phyloP scores from a whole-genome alignment of 2,113 vertebrate species.

The Elaphurus davidianus region DNA sequence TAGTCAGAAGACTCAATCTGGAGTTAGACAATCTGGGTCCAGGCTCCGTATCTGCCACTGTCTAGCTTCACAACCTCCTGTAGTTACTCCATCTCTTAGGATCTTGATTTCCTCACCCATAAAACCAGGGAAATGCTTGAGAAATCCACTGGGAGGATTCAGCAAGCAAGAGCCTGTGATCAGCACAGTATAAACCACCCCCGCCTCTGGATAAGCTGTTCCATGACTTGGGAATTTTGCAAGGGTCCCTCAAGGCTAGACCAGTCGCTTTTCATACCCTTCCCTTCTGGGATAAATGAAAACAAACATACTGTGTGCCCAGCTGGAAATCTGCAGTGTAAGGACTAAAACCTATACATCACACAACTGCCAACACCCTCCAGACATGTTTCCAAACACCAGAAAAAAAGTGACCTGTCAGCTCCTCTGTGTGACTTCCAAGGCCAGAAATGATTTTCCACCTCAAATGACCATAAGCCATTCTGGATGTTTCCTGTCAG shows the following conservation, averaged over 20 bases:
- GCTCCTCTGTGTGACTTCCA: not conserved
- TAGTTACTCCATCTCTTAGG: too few relatives aligned
- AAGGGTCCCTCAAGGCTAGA: not conserved
- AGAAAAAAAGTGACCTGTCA: accelerated
- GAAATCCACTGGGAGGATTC: not conserved
- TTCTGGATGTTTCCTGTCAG: not conserved
- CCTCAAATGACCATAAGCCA: accelerated
- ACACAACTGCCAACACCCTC: accelerated
- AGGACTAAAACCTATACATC: not conserved
- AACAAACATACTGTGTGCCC: not conserved
- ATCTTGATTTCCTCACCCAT: not conserved
- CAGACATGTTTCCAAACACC: accelerated
- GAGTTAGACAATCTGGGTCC: not conserved
- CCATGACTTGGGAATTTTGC: not conserved
- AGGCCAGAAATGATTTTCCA: not conserved
- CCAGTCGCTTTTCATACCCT: not conserved
- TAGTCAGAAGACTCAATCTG: accelerated
- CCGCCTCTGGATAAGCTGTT: accelerated
- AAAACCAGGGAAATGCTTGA: not conserved
- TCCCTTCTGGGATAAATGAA: not conserved
- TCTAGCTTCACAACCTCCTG: not conserved
- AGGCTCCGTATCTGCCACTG: accelerated
- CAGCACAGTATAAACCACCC: accelerated
- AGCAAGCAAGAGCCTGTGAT: not conserved
- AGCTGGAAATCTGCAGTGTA: not conserved